Percentiles rank a stretch among this genome's conserved stretches.
phyloP scores from a whole-genome alignment of 2,113 vertebrate genomes.

The Myocastor coypus region DNA sequence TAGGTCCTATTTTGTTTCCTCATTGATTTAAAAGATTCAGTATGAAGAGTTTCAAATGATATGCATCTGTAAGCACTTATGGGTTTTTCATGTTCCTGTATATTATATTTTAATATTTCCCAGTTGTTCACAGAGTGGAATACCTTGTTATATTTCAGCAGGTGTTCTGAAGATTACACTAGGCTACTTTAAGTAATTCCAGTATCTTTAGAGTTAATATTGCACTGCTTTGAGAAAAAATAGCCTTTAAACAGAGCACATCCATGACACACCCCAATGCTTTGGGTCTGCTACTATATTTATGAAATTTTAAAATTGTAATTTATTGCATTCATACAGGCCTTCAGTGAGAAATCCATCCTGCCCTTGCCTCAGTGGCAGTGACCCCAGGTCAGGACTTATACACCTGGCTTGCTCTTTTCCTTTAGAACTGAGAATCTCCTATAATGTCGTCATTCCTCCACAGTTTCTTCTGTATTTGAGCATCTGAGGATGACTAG shows the following conservation, averaged over 20 bases:
- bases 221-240: background rate
- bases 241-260: background rate
- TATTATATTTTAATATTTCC: background rate
- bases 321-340: background rate
- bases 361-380: background rate
- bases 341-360: background rate
- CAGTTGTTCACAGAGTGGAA: background rate
- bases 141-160: background rate
- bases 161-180: background rate
- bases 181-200: background rate
- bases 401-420: accelerated
- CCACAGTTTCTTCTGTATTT: background rate
- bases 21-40: background rate
- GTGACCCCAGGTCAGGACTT: accelerated
- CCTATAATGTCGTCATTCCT: background rate
- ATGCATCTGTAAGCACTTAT: background rate
- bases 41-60: background rate
- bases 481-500: background rate
- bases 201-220: constrained; percentile 25
- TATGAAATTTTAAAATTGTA: constrained; percentile 43
- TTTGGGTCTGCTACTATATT: constrained; percentile 7
- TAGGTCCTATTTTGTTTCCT: background rate
- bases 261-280: background rate
- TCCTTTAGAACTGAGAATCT: background rate
- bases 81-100: background rate